Percentiles rank a stretch among this genome's conserved stretches.
Conservation (phyloP, 2,888 invertebrate species). For the Hyalella azteca region DNA sequence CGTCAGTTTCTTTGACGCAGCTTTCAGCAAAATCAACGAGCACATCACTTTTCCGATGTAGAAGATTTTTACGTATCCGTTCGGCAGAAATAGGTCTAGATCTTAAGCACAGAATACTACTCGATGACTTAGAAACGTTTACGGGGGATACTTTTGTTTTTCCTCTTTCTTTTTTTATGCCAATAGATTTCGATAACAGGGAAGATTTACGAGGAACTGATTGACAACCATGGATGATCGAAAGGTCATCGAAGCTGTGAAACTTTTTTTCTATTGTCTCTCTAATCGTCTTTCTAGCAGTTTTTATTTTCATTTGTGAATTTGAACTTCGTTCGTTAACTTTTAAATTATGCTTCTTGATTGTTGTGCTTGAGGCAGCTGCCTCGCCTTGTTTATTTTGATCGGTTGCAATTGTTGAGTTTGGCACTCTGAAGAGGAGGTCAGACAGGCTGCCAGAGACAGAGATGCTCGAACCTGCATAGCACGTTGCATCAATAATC, state of each 20-base stretch:
- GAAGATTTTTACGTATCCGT: slow-evolving; percentile 1
- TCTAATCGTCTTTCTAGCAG: slow-evolving; percentile 8
- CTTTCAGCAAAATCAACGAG: slow-evolving; percentile 17
- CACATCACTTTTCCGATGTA: slow-evolving; percentile 34
- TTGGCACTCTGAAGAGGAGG: slow-evolving; percentile 33
- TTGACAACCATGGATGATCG: neutral
- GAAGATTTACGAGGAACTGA: neutral
- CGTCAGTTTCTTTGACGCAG: slow-evolving; percentile 7
- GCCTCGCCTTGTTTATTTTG: slow-evolving; percentile 33
- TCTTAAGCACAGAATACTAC: neutral
- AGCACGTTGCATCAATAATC: neutral
- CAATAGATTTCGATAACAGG: slow-evolving; percentile 9
- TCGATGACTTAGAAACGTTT: neutral
- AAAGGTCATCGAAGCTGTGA: slow-evolving; percentile 22
- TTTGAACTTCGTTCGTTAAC: neutral
- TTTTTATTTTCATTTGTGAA: neutral
- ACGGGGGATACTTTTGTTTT: neutral
- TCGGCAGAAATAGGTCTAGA: slow-evolving; percentile 16
- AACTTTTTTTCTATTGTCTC: slow-evolving; percentile 35
- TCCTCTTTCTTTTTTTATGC: neutral
- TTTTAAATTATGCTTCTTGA: neutral
- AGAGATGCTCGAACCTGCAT: neutral
- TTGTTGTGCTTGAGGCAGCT: neutral
- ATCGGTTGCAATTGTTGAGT: slow-evolving; percentile 23
- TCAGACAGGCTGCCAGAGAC: slow-evolving; percentile 22